These are phyloP conservation scores for Cheirogaleus medius DNA, from an alignment of 2,113 vertebrate genomes.

Conservation along the genomic window DNA sequence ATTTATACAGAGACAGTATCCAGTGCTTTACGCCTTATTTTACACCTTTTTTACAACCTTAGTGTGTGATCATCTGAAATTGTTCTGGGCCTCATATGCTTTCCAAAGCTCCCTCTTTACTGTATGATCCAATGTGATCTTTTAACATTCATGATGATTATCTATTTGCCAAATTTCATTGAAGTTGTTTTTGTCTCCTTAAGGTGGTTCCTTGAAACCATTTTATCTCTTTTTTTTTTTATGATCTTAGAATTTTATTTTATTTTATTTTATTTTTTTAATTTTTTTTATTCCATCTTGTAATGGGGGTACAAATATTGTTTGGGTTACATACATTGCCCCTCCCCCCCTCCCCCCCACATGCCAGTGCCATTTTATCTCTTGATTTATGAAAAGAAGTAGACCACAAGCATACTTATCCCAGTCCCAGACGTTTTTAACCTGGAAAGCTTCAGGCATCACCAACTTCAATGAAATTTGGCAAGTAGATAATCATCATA, in stretches of 20 bases:
- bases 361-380: too few species aligned
- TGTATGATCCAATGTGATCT: neutral
- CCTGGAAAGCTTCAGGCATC: too few species aligned
- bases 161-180: neutral
- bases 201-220: neutral
- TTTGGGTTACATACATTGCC: too few species aligned
- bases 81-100: neutral
- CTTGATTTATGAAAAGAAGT: too few species aligned
- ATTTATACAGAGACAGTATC: neutral
- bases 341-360: too few species aligned
- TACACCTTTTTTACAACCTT: neutral
- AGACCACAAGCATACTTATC: too few species aligned
- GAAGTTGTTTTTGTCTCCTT: neutral
- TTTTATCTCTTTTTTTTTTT: too few species aligned
- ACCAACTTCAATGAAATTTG: neutral
- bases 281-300: too few species aligned
- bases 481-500: neutral
- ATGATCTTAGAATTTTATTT: too few species aligned
- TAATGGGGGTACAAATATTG: too few species aligned
- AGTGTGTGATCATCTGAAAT: neutral
- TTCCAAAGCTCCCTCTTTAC: neutral
- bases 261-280: too few species aligned
- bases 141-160: neutral
- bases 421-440: too few species aligned
- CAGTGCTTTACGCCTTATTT: neutral